phyloP scores from a whole-genome alignment of 2,888 invertebrate species.

The Priocnemis perturbator region DNA sequence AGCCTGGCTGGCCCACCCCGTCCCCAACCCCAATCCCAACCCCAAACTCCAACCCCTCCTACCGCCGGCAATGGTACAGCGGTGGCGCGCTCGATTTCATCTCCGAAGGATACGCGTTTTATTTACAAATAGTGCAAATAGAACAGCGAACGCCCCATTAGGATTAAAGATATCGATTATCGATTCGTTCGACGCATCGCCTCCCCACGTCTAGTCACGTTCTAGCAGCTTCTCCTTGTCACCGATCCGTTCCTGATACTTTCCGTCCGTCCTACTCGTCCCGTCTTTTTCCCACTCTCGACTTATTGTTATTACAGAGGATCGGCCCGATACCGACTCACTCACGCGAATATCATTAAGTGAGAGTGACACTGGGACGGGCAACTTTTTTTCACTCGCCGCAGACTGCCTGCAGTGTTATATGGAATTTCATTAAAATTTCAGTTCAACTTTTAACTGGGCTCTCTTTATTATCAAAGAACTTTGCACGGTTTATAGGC shows the following conservation, averaged over 20 bases:
- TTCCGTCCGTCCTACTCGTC: neutral
- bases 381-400: too few relatives aligned
- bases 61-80: neutral
- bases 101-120: constrained; percentile 3
- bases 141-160: neutral
- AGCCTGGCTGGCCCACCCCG: too few relatives aligned
- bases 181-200: neutral
- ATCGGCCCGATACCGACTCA: too few relatives aligned
- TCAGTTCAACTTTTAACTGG: too few relatives aligned
- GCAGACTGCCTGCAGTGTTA: too few relatives aligned
- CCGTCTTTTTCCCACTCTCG: neutral
- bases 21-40: too few relatives aligned
- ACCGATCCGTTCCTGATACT: neutral
- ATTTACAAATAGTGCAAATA: constrained; percentile 8
- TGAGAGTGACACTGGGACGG: too few relatives aligned
- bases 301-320: neutral
- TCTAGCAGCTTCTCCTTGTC: neutral
- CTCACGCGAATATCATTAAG: too few relatives aligned
- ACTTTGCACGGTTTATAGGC: too few relatives aligned
- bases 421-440: too few relatives aligned
- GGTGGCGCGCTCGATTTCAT: neutral
- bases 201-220: neutral
- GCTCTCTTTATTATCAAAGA: too few relatives aligned
- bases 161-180: neutral
- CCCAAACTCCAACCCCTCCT: too few relatives aligned